Evolutionary conservation across 1,140 invertebrate genomes (phyloP).

Genomic region (Aporrectodea caliginosa): DNA sequence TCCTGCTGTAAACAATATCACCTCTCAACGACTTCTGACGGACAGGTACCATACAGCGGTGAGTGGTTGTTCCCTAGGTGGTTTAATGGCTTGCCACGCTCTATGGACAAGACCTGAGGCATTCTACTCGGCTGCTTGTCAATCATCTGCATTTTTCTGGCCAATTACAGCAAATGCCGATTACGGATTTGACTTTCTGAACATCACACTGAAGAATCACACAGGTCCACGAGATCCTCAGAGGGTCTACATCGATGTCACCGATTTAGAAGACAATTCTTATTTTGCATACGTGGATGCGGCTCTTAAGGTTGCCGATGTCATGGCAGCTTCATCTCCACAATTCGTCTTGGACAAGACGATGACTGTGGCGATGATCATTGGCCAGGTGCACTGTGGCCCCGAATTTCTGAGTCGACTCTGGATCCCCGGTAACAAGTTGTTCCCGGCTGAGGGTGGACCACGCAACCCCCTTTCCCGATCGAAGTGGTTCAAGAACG

Average conservation of each 20-base stretch:
- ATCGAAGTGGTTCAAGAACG: no score
- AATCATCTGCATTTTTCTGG: not conserved
- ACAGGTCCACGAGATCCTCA: not conserved
- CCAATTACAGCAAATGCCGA: not conserved
- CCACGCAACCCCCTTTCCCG: not conserved
- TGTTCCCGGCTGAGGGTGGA: not conserved
- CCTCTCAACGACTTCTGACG: not conserved
- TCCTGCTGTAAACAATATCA: not conserved
- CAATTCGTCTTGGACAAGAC: not conserved
- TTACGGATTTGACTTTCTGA: not conserved
- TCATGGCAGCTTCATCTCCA: not conserved
- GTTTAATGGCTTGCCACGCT: not conserved
- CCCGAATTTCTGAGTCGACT: not conserved
- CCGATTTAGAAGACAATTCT: not conserved
- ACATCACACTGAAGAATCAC: not conserved
- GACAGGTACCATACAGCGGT: not conserved
- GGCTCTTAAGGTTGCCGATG: not conserved
- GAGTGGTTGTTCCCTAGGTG: not conserved
- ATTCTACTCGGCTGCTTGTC: not conserved
- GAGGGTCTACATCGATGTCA: not conserved
- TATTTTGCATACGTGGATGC: not conserved
- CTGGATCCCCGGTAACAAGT: not conserved
- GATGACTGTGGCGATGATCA: not conserved
- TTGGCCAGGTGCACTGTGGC: not conserved
- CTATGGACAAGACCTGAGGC: not conserved